Conservation (phyloP, 2,888 invertebrate genomes). For the Thymelicus lineola region DNA sequence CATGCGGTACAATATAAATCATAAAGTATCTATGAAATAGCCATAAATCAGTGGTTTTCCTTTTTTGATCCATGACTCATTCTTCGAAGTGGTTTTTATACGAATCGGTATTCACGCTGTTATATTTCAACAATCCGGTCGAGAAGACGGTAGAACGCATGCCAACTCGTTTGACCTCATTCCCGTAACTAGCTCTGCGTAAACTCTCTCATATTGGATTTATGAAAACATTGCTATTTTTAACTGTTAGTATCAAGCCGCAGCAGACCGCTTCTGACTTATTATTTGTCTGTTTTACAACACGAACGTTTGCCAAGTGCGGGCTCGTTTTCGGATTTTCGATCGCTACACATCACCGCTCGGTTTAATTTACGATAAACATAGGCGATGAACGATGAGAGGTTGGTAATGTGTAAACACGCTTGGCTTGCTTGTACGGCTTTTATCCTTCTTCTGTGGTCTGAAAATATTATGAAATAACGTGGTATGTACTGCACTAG, state of each 20-base stretch:
- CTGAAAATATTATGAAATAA: slow-evolving; percentile 20
- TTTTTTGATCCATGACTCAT: slow-evolving; percentile 43
- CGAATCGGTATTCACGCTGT: slow-evolving; percentile 59
- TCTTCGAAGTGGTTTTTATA: slow-evolving; percentile 51
- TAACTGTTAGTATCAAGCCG: slow-evolving; percentile 62
- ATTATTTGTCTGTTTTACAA: slow-evolving; percentile 77
- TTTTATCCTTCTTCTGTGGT: not conserved
- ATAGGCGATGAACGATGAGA: slow-evolving; percentile 46
- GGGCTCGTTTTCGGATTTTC: slow-evolving; percentile 61
- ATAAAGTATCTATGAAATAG: slow-evolving; percentile 1
- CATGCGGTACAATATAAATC: not conserved
- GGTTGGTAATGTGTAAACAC: slow-evolving; percentile 28
- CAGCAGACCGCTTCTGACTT: slow-evolving; percentile 65
- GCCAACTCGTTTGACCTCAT: slow-evolving; percentile 82
- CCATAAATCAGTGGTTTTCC: slow-evolving; percentile 25
- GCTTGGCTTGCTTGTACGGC: slow-evolving; percentile 11
- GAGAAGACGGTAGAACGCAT: slow-evolving; percentile 59
- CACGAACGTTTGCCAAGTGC: slow-evolving; percentile 73
- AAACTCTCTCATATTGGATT: slow-evolving; percentile 79
- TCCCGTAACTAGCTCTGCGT: slow-evolving; percentile 76
- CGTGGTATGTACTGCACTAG: too few relatives aligned
- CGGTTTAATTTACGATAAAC: slow-evolving; percentile 63
- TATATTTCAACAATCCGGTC: slow-evolving; percentile 63
- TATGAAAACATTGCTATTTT: slow-evolving; percentile 81
- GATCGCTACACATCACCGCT: slow-evolving; percentile 45